Evolutionary conservation across 2,888 invertebrate species (phyloP).

Genomic region (Lumbricus terrestris): DNA sequence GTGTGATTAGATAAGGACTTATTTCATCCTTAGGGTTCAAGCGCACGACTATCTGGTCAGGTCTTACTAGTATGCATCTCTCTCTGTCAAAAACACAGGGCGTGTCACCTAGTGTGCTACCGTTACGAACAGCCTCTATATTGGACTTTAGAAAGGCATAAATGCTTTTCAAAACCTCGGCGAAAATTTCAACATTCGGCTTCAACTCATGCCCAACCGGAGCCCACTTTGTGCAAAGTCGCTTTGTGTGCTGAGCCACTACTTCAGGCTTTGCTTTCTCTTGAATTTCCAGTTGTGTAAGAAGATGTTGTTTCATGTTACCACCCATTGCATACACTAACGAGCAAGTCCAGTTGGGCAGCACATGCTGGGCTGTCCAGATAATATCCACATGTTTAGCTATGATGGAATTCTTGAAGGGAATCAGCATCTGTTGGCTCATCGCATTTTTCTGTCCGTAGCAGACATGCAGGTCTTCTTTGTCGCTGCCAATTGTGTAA

Average conservation of each 20-base stretch:
- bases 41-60: conserved; percentile 40
- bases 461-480: conserved; percentile 33
- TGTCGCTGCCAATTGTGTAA: conserved; percentile 32
- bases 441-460: conserved; percentile 11
- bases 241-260: neutral
- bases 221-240: conserved; percentile 10
- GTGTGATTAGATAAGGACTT: conserved; percentile 39
- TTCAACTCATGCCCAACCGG: neutral
- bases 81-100: conserved; percentile 35
- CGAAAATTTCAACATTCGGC: conserved; percentile 25
- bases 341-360: conserved; percentile 28
- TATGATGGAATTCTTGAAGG: conserved; percentile 37
- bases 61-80: conserved; percentile 35
- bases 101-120: neutral
- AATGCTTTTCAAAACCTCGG: conserved; percentile 38
- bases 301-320: neutral
- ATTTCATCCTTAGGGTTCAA: conserved; percentile 41
- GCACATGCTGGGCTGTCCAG: conserved; percentile 37
- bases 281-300: neutral
- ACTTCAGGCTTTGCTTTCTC: conserved; percentile 6
- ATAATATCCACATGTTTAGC: conserved; percentile 38
- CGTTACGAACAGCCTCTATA: neutral
- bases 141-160: conserved; percentile 35
- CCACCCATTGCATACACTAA: neutral
- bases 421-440: conserved; percentile 32